Percentiles rank a stretch among this genome's conserved stretches.
Conservation (phyloP, 2,888 invertebrate species). For the Trachelus troglodyta region DNA sequence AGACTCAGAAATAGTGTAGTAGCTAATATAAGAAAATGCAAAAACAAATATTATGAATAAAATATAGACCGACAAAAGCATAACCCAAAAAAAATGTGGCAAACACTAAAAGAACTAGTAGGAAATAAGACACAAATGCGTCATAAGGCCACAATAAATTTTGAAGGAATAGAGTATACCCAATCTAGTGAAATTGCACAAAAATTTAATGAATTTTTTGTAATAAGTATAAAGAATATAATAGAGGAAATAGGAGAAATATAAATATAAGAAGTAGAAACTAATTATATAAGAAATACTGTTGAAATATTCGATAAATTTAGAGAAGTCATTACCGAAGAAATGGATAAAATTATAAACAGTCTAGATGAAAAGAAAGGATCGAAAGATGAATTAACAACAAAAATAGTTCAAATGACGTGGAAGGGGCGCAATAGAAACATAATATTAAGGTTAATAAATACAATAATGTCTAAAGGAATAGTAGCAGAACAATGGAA, state of each 20-base stretch:
- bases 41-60: constrained; percentile 11
- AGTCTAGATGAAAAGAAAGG: constrained; percentile 11
- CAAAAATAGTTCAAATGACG: constrained; percentile 2
- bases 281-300: neutral
- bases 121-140: neutral
- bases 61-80: constrained; percentile 12
- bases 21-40: neutral
- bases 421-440: neutral
- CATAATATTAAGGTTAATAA: constrained; percentile 13
- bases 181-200: neutral
- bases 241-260: constrained; percentile 5
- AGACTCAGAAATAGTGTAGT: constrained; percentile 8
- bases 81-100: constrained; percentile 11
- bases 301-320: constrained; percentile 4
- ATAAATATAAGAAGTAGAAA: neutral
- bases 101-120: constrained; percentile 9
- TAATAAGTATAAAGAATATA: constrained; percentile 4
- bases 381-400: neutral
- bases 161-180: constrained; percentile 5
- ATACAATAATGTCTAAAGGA: constrained; percentile 9
- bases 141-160: neutral
- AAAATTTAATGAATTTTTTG: constrained; percentile 9
- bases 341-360: constrained; percentile 2
- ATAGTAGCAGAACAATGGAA: constrained; percentile 20
- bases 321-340: neutral